Conservation (phyloP, 2,797 vertebrate genomes). For the Jordanella pulchra region DNA sequence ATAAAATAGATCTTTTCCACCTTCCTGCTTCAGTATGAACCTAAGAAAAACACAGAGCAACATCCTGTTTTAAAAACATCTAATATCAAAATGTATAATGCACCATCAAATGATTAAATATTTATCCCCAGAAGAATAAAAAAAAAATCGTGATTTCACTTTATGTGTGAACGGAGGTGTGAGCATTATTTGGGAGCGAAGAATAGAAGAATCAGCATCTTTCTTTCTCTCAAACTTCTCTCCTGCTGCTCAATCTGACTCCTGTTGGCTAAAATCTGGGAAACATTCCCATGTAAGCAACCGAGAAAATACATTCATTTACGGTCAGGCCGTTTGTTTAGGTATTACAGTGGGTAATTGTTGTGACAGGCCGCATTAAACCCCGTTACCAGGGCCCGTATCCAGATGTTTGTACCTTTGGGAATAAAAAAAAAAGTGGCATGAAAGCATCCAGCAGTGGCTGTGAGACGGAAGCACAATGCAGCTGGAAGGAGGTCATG, state of each 20-base stretch:
- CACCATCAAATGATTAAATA: no score
- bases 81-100: no score
- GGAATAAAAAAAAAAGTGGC: no score
- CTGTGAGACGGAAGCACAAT: constrained; percentile 52
- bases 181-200: no score
- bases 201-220: neutral
- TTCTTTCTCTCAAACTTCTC: neutral
- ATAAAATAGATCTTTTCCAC: no score
- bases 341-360: neutral
- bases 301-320: neutral
- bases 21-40: no score
- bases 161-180: no score
- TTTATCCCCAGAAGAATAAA: no score
- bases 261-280: neutral
- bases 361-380: constrained; percentile 8
- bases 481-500: constrained; percentile 71
- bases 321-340: neutral
- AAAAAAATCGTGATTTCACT: no score
- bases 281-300: neutral
- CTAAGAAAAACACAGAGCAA: no score
- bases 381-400: constrained; percentile 6
- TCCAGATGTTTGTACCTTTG: constrained; percentile 13
- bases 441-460: constrained; percentile 22
- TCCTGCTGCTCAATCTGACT: neutral
- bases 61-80: no score